A percentile compares a stretch with the other conserved stretches of the same genome.
Evolutionary conservation across 1,140 invertebrate species (phyloP).

Genomic region (Hycleus phaleratus): DNA sequence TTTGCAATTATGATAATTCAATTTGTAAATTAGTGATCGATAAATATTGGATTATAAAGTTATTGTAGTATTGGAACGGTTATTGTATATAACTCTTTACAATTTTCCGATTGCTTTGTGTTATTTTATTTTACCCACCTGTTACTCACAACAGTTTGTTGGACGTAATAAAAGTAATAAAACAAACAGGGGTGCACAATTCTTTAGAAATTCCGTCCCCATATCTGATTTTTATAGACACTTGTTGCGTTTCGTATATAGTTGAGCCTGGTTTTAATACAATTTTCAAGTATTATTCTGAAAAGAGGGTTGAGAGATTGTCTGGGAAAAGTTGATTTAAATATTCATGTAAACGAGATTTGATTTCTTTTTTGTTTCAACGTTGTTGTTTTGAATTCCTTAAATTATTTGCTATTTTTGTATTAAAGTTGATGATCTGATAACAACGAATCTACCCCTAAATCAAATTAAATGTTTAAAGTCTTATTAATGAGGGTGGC

Average conservation of each 20-base stretch:
- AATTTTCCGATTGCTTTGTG: constrained; percentile 26
- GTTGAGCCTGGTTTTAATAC: constrained; percentile 18
- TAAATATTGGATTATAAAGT: too few relatives aligned
- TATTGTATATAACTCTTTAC: constrained; percentile 19
- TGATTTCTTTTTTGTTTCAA: not conserved
- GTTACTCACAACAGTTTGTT: constrained; percentile 27
- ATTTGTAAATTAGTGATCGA: too few relatives aligned
- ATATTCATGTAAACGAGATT: constrained; percentile 17
- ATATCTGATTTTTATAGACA: constrained; percentile 37
- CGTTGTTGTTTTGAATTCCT: too few relatives aligned
- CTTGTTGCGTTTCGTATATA: constrained; percentile 29
- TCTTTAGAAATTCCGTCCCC: constrained; percentile 28
- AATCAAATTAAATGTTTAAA: not conserved
- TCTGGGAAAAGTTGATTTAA: constrained; percentile 16
- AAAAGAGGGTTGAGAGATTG: constrained; percentile 17
- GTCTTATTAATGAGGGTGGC: too few relatives aligned
- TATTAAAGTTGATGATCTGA: not conserved
- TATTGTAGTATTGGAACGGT: not conserved
- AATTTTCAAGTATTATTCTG: constrained; percentile 29
- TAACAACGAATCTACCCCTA: not conserved
- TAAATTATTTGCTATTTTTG: too few relatives aligned
- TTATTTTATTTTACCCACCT: constrained; percentile 35
- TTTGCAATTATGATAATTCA: too few relatives aligned
- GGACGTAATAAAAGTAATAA: constrained; percentile 34
- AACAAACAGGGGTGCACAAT: constrained; percentile 32